Conservation (phyloP, 2,113 vertebrate genomes). For the Rhinolophus ferrumequinum region DNA sequence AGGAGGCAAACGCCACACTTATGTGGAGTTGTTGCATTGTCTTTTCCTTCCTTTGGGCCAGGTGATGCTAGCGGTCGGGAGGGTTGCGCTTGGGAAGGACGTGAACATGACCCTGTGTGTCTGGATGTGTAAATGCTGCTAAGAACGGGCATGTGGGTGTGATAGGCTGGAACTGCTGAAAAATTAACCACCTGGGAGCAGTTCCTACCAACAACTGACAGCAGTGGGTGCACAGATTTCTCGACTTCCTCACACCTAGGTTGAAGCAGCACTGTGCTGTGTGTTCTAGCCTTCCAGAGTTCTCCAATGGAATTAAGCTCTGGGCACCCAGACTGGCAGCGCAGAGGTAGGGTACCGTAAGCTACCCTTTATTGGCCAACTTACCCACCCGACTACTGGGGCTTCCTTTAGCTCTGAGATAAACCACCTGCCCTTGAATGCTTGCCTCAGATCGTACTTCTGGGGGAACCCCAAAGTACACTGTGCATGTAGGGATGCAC, state of each 20-base stretch:
- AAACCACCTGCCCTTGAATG: background rate
- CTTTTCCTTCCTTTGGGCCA: background rate
- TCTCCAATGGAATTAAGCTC: background rate
- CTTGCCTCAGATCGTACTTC: background rate
- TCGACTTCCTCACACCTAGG: background rate
- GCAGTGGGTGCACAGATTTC: background rate
- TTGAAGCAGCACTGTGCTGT: background rate
- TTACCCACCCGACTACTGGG: background rate
- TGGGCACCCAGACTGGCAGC: background rate
- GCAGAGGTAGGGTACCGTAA: background rate
- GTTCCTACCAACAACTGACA: background rate
- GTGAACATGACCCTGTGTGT: background rate
- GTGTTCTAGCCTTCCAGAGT: background rate
- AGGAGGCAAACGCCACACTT: background rate
- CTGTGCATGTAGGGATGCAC: background rate
- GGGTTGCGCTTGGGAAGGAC: background rate
- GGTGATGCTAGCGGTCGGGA: background rate
- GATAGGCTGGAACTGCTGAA: background rate
- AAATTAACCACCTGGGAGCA: background rate
- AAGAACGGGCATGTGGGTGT: background rate
- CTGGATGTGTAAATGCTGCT: background rate
- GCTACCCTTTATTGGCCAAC: background rate
- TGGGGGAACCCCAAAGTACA: background rate
- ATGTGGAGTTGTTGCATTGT: background rate
- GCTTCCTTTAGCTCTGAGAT: background rate